Evolutionary conservation across 2,888 invertebrate species (phyloP).

Genomic region (Odontothrips loti): DNA sequence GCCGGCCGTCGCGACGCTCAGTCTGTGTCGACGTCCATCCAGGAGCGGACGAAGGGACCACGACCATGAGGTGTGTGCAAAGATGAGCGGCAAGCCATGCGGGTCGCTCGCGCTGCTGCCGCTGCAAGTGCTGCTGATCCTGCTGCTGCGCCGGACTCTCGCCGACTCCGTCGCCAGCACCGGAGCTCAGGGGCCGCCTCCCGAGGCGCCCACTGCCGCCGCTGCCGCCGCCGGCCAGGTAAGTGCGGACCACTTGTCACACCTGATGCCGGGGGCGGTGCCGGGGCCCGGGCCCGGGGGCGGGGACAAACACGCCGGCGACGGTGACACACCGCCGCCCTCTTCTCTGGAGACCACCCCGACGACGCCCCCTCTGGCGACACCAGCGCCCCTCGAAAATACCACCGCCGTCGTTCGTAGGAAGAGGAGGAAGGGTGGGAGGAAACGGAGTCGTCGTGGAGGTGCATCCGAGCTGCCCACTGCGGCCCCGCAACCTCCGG

Average conservation of each 20-base stretch:
- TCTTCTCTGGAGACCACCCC: too few species aligned
- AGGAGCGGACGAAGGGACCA: neutral
- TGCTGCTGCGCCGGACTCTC: neutral
- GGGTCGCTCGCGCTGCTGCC: neutral
- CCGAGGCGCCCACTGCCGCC: neutral
- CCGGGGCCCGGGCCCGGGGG: neutral
- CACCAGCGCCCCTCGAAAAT: neutral
- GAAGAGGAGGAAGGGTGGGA: constrained; percentile 26
- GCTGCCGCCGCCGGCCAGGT: constrained; percentile 14
- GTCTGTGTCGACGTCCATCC: neutral
- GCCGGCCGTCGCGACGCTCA: neutral
- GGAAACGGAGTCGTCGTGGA: neutral
- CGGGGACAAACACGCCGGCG: neutral
- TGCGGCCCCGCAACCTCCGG: constrained; percentile 16
- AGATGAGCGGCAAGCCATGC: neutral
- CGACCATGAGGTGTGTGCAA: neutral
- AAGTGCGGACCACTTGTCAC: constrained; percentile 8
- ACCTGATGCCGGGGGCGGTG: neutral
- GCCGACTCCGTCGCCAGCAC: neutral
- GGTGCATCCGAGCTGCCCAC: neutral
- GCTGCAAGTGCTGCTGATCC: neutral
- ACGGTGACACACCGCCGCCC: neutral
- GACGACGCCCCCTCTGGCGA: neutral
- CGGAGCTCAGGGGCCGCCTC: neutral
- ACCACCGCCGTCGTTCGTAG: neutral